phyloP scores from a whole-genome alignment of 2,888 invertebrate species.

The Oligia strigilis region DNA sequence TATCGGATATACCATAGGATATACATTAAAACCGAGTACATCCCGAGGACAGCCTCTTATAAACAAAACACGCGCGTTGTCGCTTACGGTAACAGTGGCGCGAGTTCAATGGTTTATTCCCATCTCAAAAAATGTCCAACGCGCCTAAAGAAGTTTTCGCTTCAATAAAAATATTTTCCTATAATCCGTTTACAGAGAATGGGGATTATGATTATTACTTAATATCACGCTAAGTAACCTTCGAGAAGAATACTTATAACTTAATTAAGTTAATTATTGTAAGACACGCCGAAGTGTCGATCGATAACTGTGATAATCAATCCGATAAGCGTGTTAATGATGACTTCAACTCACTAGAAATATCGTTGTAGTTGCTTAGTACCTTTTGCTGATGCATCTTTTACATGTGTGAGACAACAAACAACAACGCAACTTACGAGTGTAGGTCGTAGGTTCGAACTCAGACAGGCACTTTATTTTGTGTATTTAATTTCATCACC shows the following conservation, averaged over 20 bases:
- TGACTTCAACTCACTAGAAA: neutral
- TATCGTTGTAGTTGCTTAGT: neutral
- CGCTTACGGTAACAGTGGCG: no score
- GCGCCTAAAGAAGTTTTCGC: no score
- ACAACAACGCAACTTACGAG: no score
- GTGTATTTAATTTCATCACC: no score
- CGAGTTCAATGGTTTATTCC: no score
- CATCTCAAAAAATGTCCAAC: no score
- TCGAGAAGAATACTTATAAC: slow-evolving; percentile 31
- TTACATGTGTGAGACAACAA: neutral
- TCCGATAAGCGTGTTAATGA: neutral
- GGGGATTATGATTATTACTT: slow-evolving; percentile 9
- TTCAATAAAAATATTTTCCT: neutral
- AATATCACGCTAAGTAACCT: slow-evolving; percentile 11
- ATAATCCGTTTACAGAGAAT: slow-evolving; percentile 13
- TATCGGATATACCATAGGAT: no score
- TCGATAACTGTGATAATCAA: slow-evolving; percentile 11
- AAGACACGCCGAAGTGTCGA: neutral
- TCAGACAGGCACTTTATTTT: no score
- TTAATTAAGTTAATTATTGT: slow-evolving; percentile 41
- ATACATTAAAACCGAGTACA: no score
- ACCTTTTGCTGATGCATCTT: neutral
- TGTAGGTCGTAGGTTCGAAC: no score
- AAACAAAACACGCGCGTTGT: no score
- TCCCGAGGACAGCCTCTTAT: no score